Evolutionary conservation across 1,140 invertebrate genomes (phyloP).

Genomic region (Procambarus clarkii): DNA sequence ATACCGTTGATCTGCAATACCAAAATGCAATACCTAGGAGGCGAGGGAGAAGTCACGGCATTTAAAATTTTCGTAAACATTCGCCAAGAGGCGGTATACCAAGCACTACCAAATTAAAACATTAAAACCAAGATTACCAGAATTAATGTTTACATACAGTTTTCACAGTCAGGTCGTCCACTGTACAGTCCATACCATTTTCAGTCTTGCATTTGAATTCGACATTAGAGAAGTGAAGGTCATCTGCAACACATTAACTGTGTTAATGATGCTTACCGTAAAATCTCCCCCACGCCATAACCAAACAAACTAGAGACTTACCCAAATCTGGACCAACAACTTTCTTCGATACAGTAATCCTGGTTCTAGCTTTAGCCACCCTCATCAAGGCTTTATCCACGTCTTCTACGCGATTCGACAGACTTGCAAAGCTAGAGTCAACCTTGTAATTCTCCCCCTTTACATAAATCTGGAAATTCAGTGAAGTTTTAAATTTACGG

Average conservation of each 20-base stretch:
- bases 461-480: conserved; percentile 1
- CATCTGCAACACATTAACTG: not conserved
- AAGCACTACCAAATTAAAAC: not conserved
- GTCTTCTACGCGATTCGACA: not conserved
- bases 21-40: not conserved
- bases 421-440: not conserved
- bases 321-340: not conserved
- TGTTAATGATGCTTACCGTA: too few relatives aligned
- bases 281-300: too few relatives aligned
- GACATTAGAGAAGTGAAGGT: conserved; percentile 7
- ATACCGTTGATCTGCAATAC: conserved; percentile 28
- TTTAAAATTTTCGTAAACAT: too few relatives aligned
- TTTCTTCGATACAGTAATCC: not conserved
- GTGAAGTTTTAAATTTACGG: too few relatives aligned
- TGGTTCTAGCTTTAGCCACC: not conserved
- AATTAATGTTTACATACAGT: not conserved
- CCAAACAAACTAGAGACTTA: not conserved
- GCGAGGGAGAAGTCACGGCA: too few relatives aligned
- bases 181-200: not conserved
- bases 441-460: not conserved
- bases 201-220: not conserved
- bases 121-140: not conserved
- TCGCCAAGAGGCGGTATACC: too few relatives aligned
- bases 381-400: not conserved
- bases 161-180: not conserved